Base-by-base conservation (phyloP, 1,140 invertebrate genomes). In the Drosophila mayri region DNA sequence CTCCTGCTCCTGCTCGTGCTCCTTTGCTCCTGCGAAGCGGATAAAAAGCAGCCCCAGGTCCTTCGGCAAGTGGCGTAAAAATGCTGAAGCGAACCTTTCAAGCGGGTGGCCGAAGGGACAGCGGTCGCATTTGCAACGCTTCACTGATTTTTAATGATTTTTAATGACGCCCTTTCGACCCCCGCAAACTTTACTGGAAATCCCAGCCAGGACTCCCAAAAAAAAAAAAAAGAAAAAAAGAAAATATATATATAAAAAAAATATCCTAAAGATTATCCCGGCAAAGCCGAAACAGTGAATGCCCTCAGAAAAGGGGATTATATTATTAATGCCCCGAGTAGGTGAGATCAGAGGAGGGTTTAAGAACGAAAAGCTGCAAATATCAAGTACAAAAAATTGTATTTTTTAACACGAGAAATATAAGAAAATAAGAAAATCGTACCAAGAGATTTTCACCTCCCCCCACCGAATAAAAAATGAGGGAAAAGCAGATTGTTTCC, bases 121-220 rank as follows among this genome's bases (percentile, higher is more conserved):
- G 65, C 63, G 78, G 75, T 81, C 79, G 82, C 68, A 79, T 79
- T 86, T 79, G 61, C 59, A 32, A 67, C 65, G 79, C 70, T 79
- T 81, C 78, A 86, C 64, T 76, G 82, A 55, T 61, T 86, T 86
- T 86, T 81, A 86, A 86, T 86, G 82, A 81, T 81, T 86, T 86
- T 79, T 76, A 86, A 86, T 85, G 78, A 78, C 60, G 72, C 47
- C 62, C 61, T 52, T 52, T 46, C 60, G n/a, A 14, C 41, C 37
- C 37, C 43, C 59, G 1, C 41, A 59, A 64, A 64, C 55, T 43
- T 64, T 62, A 5, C 18, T 10, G 11, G 52, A 68, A 61, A 60
- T 30, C 44, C 44, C 44, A 16, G 43, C 18, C 37, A 65, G 40
- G 40, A 16, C 44, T 25, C 8, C 38, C 40, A 22, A 38, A 4